These are phyloP conservation scores for Lichenostomus cassidix DNA, from an alignment of 2,113 vertebrate species.

Conservation along the genomic window DNA sequence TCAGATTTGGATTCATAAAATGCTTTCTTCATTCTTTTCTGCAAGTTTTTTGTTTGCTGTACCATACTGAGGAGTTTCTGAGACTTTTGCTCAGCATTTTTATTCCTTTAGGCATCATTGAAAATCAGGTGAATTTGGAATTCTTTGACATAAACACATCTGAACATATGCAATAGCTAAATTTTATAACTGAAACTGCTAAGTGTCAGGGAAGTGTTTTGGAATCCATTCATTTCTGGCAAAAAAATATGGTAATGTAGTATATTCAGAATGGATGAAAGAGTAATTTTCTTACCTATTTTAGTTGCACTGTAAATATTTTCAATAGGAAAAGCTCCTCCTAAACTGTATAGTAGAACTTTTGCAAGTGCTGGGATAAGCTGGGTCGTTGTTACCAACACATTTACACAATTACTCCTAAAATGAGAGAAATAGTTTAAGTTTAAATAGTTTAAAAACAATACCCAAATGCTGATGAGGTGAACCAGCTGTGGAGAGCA, in stretches of 20 bases:
- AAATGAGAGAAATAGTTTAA: conserved; percentile 25
- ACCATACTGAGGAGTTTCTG: neutral
- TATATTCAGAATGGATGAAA: neutral
- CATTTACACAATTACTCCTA: conserved; percentile 84
- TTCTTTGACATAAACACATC: neutral
- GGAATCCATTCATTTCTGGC: neutral
- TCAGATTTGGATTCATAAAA: neutral
- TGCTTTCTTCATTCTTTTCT: neutral
- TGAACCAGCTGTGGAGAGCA: neutral
- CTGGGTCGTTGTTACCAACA: conserved; percentile 81
- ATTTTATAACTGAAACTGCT: neutral
- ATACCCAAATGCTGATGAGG: neutral
- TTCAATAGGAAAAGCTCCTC: conserved; percentile 84
- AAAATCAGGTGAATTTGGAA: neutral
- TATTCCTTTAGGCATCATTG: neutral
- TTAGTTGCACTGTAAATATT: conserved; percentile 86
- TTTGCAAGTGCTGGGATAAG: conserved; percentile 86
- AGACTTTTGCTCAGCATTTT: neutral
- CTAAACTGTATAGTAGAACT: conserved; percentile 81
- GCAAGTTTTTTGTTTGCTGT: neutral
- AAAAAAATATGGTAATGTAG: neutral
- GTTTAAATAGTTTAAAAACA: neutral
- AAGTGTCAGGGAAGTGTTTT: neutral
- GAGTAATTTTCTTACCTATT: conserved; percentile 77
- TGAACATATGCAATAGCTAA: neutral